A percentile compares a stretch with the other conserved stretches of the same genome.
Conservation (phyloP, 2,113 vertebrate species). For the Cheilinus undulatus region DNA sequence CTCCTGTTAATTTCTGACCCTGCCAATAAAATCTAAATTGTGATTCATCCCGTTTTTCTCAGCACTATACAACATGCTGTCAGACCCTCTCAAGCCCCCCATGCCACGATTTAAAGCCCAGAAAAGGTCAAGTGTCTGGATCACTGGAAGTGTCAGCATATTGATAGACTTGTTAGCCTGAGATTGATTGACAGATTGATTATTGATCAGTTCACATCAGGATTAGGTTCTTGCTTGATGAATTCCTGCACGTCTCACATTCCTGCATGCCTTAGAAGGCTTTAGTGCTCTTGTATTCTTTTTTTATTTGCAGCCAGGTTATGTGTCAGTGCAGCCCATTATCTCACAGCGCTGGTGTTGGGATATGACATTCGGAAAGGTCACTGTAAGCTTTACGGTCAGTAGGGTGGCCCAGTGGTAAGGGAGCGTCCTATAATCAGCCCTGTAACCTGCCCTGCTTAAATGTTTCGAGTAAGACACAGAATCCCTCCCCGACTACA, state of each 20-base stretch:
- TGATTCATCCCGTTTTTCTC: slow-evolving; percentile 65
- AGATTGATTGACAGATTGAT: slow-evolving; percentile 74
- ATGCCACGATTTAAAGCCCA: slow-evolving; percentile 71
- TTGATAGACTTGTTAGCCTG: slow-evolving; percentile 74
- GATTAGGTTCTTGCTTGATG: slow-evolving; percentile 8
- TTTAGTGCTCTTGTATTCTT: slow-evolving; percentile 6
- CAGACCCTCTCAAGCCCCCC: slow-evolving; percentile 52
- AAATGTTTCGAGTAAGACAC: slow-evolving; percentile 40
- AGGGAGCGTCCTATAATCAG: slow-evolving; percentile 59
- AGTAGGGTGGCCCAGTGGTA: slow-evolving; percentile 32
- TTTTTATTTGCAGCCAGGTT: slow-evolving; percentile 1
- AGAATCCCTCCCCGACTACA: slow-evolving; percentile 37
- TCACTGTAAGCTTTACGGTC: slow-evolving; percentile 55
- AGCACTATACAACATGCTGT: slow-evolving; percentile 26
- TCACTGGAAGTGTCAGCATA: slow-evolving; percentile 69
- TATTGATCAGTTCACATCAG: slow-evolving; percentile 49
- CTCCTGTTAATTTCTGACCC: slow-evolving; percentile 62
- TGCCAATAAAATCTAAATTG: slow-evolving; percentile 72
- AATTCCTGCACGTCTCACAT: slow-evolving; percentile 21
- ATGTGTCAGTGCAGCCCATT: slow-evolving; percentile 53
- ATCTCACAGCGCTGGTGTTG: slow-evolving; percentile 57
- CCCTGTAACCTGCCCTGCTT: slow-evolving; percentile 45
- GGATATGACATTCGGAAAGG: slow-evolving; percentile 69
- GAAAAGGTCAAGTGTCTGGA: slow-evolving; percentile 80
- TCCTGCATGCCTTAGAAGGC: not conserved